Conservation (phyloP, 2,113 vertebrate species). For the Corythoichthys haematopterus region DNA sequence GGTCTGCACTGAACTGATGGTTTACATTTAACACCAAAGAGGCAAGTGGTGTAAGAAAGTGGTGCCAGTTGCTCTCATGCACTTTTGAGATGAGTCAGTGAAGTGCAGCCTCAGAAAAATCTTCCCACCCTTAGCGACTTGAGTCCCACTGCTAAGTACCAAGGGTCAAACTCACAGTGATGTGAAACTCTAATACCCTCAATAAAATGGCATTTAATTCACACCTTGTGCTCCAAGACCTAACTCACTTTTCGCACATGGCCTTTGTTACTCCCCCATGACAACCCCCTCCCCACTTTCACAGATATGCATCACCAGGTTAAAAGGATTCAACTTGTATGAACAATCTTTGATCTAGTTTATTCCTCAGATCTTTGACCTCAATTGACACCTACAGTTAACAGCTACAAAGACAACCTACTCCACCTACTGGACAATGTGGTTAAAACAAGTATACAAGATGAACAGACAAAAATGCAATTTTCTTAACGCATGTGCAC, state of each 20-base stretch:
- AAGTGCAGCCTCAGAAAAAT: constrained; percentile 7
- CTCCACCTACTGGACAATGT: constrained; percentile 54
- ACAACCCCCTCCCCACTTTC: constrained; percentile 31
- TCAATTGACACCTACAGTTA: background rate
- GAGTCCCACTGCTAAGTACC: constrained; percentile 55
- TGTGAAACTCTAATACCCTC: constrained; percentile 65
- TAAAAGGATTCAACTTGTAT: constrained; percentile 16
- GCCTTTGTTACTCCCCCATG: constrained; percentile 63
- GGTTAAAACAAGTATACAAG: constrained; percentile 20
- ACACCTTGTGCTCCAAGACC: constrained; percentile 52
- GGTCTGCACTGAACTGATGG: background rate
- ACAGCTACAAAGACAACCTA: constrained; percentile 2
- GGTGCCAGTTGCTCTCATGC: constrained; percentile 3
- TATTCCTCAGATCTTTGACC: constrained; percentile 1
- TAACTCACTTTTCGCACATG: constrained; percentile 50
- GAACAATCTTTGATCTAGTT: constrained; percentile 52
- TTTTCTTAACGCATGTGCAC: constrained; percentile 35
- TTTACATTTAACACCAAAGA: background rate
- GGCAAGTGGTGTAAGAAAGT: background rate
- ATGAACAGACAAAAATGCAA: constrained; percentile 24
- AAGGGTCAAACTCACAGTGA: constrained; percentile 49
- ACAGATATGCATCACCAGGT: constrained; percentile 18
- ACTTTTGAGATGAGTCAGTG: constrained; percentile 16
- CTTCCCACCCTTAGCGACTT: constrained; percentile 38
- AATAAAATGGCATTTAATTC: constrained; percentile 66